These are phyloP conservation scores for Struthidea cinerea DNA, from an alignment of 2,113 vertebrate genomes.

Conservation along the genomic window DNA sequence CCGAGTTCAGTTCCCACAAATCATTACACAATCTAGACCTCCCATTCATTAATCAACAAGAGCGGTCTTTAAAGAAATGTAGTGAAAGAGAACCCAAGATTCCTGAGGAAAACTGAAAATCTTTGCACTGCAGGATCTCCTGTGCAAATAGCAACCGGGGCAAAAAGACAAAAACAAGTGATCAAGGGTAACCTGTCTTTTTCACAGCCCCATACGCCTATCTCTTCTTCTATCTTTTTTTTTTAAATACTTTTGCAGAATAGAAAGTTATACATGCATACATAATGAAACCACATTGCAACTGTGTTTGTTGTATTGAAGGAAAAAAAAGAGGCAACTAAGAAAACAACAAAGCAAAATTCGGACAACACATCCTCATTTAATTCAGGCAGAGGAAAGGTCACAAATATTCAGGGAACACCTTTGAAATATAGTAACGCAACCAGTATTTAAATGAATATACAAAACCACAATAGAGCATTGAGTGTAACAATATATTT, in stretches of 20 bases:
- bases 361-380: neutral
- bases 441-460: neutral
- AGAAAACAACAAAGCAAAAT: neutral
- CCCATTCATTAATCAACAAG: neutral
- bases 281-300: neutral
- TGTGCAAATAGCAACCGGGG: neutral
- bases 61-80: neutral
- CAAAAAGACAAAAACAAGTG: neutral
- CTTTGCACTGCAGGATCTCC: neutral
- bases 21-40: neutral
- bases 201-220: accelerated
- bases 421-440: neutral
- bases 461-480: neutral
- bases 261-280: neutral
- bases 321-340: neutral
- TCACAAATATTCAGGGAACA: neutral
- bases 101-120: neutral
- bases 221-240: neutral
- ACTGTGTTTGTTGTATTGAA: neutral
- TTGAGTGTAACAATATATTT: neutral
- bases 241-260: neutral
- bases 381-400: neutral
- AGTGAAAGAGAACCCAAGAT: neutral
- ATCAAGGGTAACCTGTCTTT: neutral
- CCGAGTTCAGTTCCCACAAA: neutral